Conservation (phyloP, 2,888 invertebrate species). For the Leptinotarsa haldemani region DNA sequence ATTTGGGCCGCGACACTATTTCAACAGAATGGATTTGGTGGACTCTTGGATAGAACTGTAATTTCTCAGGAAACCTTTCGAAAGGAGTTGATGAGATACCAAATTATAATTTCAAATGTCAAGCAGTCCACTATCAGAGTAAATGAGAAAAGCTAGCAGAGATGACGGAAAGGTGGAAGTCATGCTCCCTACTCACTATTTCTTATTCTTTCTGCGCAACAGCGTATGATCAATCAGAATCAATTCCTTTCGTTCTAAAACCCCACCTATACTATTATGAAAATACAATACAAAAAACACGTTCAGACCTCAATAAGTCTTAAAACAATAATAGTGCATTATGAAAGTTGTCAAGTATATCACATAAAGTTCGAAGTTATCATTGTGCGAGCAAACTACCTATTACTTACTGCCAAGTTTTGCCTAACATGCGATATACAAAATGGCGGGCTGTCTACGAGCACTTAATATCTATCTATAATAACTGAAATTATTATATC, state of each 20-base stretch:
- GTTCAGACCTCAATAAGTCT: slow-evolving; percentile 11
- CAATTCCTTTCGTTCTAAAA: not conserved
- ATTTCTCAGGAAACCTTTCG: too few relatives aligned
- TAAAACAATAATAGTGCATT: slow-evolving; percentile 31
- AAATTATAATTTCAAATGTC: too few relatives aligned
- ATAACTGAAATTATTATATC: slow-evolving; percentile 61
- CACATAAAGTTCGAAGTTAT: slow-evolving; percentile 51
- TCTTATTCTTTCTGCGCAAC: not conserved
- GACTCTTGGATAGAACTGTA: too few relatives aligned
- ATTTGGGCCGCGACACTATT: too few relatives aligned
- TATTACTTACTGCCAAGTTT: slow-evolving; percentile 55
- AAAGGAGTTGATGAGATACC: too few relatives aligned
- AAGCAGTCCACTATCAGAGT: too few relatives aligned
- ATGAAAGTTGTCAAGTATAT: slow-evolving; percentile 44
- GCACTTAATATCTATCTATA: slow-evolving; percentile 54
- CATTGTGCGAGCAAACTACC: slow-evolving; percentile 55
- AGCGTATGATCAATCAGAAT: not conserved
- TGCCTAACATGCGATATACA: slow-evolving; percentile 57
- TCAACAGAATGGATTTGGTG: too few relatives aligned
- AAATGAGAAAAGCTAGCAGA: too few relatives aligned
- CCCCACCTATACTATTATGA: not conserved
- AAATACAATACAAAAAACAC: slow-evolving; percentile 1
- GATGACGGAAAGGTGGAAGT: too few relatives aligned
- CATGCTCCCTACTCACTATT: too few relatives aligned
- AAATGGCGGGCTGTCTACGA: slow-evolving; percentile 58